These are phyloP conservation scores for Rhipidura dahli DNA, from an alignment of 2,113 vertebrate species.

Conservation along the genomic window DNA sequence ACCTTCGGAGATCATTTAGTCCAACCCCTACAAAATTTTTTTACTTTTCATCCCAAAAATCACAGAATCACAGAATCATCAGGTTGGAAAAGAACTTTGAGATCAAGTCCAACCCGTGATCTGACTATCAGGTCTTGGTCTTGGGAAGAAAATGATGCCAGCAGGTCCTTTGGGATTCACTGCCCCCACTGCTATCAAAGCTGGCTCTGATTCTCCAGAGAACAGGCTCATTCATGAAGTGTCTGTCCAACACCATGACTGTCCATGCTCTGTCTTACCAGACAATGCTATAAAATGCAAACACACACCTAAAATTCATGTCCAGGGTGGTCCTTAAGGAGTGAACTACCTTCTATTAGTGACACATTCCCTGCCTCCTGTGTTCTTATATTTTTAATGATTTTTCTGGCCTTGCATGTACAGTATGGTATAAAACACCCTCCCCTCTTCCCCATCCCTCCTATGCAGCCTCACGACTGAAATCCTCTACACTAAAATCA, in stretches of 20 bases:
- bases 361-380: background rate
- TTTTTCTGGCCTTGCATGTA: background rate
- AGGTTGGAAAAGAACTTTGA: background rate
- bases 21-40: background rate
- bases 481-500: background rate
- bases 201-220: background rate
- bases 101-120: background rate
- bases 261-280: background rate
- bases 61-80: background rate
- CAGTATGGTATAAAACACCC: background rate
- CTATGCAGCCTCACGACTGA: background rate
- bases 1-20: background rate
- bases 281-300: background rate
- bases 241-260: background rate
- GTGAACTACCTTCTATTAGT: background rate
- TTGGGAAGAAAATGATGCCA: background rate
- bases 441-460: background rate
- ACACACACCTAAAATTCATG: background rate
- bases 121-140: background rate
- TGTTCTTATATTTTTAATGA: background rate
- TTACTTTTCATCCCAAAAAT: background rate
- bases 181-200: background rate
- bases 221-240: fast-evolving
- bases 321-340: background rate
- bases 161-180: background rate